phyloP scores from a whole-genome alignment of 2,888 invertebrate genomes.

The Cataglyphis livida region DNA sequence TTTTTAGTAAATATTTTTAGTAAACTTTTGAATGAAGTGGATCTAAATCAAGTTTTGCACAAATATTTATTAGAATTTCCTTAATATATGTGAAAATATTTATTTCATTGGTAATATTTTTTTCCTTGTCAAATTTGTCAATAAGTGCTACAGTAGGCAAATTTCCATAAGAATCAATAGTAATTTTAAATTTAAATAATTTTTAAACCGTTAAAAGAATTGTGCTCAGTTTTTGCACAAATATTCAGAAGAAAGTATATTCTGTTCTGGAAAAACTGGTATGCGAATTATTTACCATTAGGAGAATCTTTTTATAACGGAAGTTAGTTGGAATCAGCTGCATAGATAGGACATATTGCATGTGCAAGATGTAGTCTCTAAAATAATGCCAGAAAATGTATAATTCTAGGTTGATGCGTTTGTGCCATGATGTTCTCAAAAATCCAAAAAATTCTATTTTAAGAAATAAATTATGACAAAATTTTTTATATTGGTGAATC shows the following conservation, averaged over 20 bases:
- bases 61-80: too few relatives aligned
- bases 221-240: too few relatives aligned
- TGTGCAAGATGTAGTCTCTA: not conserved
- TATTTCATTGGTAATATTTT: too few relatives aligned
- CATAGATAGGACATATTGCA: not conserved
- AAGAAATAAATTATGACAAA: not conserved
- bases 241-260: not conserved
- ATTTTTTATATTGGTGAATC: not conserved
- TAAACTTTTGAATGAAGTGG: too few relatives aligned
- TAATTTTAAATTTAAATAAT: too few relatives aligned
- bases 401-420: slow-evolving; percentile 38
- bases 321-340: not conserved
- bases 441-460: not conserved
- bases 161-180: too few relatives aligned
- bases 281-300: slow-evolving; percentile 55
- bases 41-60: too few relatives aligned
- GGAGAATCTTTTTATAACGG: slow-evolving; percentile 30
- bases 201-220: too few relatives aligned
- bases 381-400: not conserved
- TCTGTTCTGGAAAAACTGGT: not conserved
- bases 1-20: too few relatives aligned
- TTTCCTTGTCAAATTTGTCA: too few relatives aligned
- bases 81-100: too few relatives aligned
- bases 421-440: not conserved
- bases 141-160: too few relatives aligned